Evolutionary conservation across 2,888 invertebrate genomes (phyloP), one percentile per base, ranked within the genome.

Genomic region (Epistrophe grossulariae): DNA sequence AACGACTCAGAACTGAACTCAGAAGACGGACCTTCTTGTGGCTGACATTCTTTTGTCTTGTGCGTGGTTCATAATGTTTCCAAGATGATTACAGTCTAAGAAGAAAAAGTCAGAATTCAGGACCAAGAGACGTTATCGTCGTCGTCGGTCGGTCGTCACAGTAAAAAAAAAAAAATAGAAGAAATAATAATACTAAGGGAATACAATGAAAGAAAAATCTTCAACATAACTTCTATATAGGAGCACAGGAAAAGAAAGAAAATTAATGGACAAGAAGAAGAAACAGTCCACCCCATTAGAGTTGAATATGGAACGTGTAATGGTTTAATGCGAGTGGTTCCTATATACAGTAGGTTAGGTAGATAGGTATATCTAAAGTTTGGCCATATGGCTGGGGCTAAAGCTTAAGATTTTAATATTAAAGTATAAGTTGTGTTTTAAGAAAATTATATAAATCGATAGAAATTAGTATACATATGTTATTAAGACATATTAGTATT

Each of bases 11-110:
- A 81, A 81, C n/a, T n/a, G n/a, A 68, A 78, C 73, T 38, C 72
- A 28, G 50, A 82, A 81, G 70, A 78, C 77, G 73, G 73, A 85
- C 84, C 77, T 62, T 74, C 82, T 85, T 73, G 78, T 62, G 85
- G 85, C 68, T 85, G 72, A 81, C 85, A 85, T 82, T 82, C 78
- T 74, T 70, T 85, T 78, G 78, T 85, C 81, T 85, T 81, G 77
- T 66, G 81, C 84, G 81, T 81, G 77, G 82, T 78, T 72, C 43
- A 43, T 73, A 81, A 81, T 81, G 68, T 78, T 85, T 85, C 57
- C 72, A 74, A 77, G 72, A 85, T 73, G 84, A 85, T 85, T 81
- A 82, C 85, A 85, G 78, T 73, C 70, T 60, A 35, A 17, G 35
- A 31, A 13, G 35, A 50, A 50, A 68, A 48, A 76, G 59, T 71